These are phyloP conservation scores for Hydrolagus colliei DNA, from an alignment of 2,797 vertebrate species.

Conservation along the genomic window DNA sequence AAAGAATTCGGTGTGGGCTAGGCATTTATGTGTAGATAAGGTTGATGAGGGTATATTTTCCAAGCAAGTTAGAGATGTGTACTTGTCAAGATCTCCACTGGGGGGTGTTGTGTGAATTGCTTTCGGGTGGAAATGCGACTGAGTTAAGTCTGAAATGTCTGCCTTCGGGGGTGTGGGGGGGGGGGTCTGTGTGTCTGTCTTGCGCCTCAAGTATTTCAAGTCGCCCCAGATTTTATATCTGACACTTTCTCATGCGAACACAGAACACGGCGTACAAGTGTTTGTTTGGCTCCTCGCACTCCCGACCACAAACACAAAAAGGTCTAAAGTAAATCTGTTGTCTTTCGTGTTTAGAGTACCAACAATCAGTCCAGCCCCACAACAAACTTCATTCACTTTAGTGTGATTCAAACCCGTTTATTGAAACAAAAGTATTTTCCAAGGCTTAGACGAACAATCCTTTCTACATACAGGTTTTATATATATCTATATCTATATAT, in stretches of 20 bases:
- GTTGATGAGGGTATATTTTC: no score
- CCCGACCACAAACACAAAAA: no score
- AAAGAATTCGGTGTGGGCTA: neutral
- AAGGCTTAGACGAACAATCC: no score
- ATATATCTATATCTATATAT: no score
- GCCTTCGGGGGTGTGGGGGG: no score
- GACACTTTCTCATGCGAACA: neutral
- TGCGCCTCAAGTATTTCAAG: neutral
- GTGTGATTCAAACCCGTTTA: neutral
- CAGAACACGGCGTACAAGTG: neutral
- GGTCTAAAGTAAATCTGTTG: neutral
- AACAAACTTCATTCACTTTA: neutral
- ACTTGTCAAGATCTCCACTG: neutral
- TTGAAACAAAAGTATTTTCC: neutral
- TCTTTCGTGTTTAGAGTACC: neutral
- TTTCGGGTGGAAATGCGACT: neutral
- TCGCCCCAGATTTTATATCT: neutral
- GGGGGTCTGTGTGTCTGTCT: neutral
- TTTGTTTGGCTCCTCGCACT: no score
- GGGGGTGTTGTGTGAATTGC: constrained; percentile 1
- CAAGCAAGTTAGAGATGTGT: neutral
- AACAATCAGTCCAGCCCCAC: no score
- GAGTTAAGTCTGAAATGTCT: neutral
- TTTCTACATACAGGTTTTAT: no score
- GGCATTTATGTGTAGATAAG: no score